These are phyloP conservation scores for Hybognathus amarus DNA, from an alignment of 2,797 vertebrate genomes.

Conservation along the genomic window DNA sequence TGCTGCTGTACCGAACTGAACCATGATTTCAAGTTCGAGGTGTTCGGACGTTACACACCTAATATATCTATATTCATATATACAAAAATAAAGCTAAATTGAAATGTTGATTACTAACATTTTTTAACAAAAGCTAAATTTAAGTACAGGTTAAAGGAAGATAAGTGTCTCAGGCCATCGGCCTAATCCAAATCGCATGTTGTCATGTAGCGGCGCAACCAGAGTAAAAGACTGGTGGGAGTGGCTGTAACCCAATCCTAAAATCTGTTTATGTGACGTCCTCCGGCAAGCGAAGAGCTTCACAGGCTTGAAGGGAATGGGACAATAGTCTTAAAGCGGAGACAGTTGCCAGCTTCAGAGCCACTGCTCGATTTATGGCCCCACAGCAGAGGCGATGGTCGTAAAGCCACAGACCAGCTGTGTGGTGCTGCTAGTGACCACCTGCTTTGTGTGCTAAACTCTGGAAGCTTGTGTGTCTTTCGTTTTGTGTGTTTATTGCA, in stretches of 20 bases:
- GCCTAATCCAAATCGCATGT: conserved; percentile 44
- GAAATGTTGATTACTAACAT: not conserved
- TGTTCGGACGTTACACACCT: too few species aligned
- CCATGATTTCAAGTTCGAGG: too few species aligned
- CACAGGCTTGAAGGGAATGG: conserved; percentile 65
- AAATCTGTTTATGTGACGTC: conserved; percentile 68
- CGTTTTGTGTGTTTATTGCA: conserved; percentile 20
- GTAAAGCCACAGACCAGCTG: conserved; percentile 77
- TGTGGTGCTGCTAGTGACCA: conserved; percentile 66
- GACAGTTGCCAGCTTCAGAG: conserved; percentile 67
- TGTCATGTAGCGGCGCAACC: conserved; percentile 10
- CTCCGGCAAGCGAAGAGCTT: conserved; percentile 64
- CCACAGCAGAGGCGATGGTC: conserved; percentile 36
- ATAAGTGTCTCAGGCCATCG: conserved; percentile 37
- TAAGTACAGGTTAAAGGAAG: not conserved
- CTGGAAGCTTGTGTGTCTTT: conserved; percentile 2
- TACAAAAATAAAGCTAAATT: not conserved
- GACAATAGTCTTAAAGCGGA: conserved; percentile 72
- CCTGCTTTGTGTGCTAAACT: conserved; percentile 55
- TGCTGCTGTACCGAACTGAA: too few species aligned
- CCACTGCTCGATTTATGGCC: conserved; percentile 67
- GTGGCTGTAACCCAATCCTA: conserved; percentile 61
- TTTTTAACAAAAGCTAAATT: not conserved
- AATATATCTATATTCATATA: too few species aligned
- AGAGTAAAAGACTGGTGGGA: conserved; percentile 53